Conservation (phyloP, 1,140 invertebrate species). For the Orchesella cincta region DNA sequence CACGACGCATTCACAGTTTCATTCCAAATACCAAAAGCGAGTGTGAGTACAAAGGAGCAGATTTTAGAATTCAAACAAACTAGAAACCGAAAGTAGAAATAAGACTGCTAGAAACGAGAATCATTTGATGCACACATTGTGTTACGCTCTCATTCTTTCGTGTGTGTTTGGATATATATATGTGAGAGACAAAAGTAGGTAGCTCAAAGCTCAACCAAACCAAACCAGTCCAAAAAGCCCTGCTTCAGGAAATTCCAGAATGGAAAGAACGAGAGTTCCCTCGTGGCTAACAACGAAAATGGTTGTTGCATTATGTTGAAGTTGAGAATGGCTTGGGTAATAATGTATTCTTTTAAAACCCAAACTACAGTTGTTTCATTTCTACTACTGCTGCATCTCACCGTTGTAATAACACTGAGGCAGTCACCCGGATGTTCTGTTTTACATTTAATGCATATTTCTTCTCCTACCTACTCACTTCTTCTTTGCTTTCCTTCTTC, state of each 20-base stretch:
- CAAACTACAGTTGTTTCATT: background rate
- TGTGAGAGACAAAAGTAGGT: too few species aligned
- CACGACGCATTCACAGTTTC: background rate
- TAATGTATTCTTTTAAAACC: slow-evolving; percentile 13
- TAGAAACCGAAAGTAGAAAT: background rate
- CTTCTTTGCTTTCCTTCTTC: background rate
- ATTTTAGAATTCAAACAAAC: background rate
- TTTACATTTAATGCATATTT: background rate
- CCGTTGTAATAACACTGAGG: background rate
- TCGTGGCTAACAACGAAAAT: slow-evolving; percentile 2
- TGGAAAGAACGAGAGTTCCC: slow-evolving; percentile 3
- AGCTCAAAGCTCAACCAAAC: background rate
- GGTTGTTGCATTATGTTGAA: background rate
- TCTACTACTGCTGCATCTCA: background rate
- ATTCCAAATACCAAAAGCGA: background rate
- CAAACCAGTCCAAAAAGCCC: background rate
- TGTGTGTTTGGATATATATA: too few species aligned
- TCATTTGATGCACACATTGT: slow-evolving; percentile 15
- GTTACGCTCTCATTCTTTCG: background rate
- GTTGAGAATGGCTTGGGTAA: background rate
- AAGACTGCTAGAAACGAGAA: background rate
- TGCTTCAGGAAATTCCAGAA: background rate
- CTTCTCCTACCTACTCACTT: background rate
- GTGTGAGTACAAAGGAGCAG: background rate
- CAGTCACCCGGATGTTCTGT: background rate